Percentiles rank a stretch among this genome's conserved stretches.
These are phyloP conservation scores for Epinephelus fuscoguttatus DNA, from an alignment of 2,113 vertebrate genomes.

Conservation along the genomic window DNA sequence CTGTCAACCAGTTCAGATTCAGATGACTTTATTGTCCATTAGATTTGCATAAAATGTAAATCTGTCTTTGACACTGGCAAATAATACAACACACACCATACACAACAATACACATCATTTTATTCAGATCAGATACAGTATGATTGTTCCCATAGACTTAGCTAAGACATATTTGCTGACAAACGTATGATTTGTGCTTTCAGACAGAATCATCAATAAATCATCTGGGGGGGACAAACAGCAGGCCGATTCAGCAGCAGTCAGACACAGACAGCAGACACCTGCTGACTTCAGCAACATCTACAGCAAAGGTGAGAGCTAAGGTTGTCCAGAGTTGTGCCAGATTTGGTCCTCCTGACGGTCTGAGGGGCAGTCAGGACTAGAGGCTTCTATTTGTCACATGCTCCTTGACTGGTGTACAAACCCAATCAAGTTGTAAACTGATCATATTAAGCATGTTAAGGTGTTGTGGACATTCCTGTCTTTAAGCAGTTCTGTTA, in stretches of 20 bases:
- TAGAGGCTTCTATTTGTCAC: not conserved
- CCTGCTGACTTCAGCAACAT: conserved; percentile 73
- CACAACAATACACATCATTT: no score
- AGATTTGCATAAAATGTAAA: no score
- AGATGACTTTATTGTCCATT: no score
- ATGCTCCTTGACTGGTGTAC: not conserved
- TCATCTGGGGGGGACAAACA: conserved; percentile 34
- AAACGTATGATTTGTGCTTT: not conserved
- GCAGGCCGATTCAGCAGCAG: conserved; percentile 19
- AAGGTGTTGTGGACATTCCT: not conserved
- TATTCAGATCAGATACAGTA: not conserved
- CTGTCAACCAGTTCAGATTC: no score
- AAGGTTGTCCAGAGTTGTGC: not conserved
- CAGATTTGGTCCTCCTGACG: not conserved
- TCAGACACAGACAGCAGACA: conserved; percentile 8
- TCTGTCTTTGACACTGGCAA: no score
- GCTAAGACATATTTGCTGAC: not conserved
- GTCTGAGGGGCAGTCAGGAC: not conserved
- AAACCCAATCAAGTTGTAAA: not conserved
- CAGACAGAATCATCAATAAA: conserved; percentile 35
- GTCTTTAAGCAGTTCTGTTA: not conserved
- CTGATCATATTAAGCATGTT: no score
- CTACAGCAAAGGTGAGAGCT: conserved; percentile 74
- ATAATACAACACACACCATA: no score
- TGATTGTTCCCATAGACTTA: not conserved